phyloP scores from a whole-genome alignment of 2,797 vertebrate genomes.

The Parauchenoglanis punctatus region DNA sequence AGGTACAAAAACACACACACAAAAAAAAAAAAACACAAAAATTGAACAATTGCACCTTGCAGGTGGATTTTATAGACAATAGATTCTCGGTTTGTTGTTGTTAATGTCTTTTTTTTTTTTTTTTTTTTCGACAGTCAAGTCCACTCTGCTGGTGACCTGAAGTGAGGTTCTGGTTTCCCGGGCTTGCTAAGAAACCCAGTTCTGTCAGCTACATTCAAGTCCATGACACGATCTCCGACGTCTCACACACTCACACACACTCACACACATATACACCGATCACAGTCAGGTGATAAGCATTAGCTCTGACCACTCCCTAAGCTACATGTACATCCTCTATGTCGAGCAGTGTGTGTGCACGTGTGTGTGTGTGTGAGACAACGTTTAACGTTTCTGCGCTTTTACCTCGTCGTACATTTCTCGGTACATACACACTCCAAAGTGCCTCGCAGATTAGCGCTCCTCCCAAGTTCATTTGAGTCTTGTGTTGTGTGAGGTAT shows the following conservation, averaged over 20 bases:
- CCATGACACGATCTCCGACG: conserved; percentile 74
- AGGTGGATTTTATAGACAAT: conserved; percentile 69
- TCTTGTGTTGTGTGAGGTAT: conserved; percentile 84
- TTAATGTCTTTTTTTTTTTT: conserved; percentile 64
- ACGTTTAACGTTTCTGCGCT: conserved; percentile 65
- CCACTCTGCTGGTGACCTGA: conserved; percentile 83
- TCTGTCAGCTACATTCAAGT: conserved; percentile 85
- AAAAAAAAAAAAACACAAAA: conserved; percentile 64
- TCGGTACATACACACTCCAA: conserved; percentile 66
- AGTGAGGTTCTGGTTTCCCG: conserved; percentile 75
- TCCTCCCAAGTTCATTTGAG: conserved; percentile 75
- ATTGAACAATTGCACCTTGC: conserved; percentile 76
- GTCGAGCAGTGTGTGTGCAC: background rate
- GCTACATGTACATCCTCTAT: background rate
- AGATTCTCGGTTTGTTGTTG: conserved; percentile 73
- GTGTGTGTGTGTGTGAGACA: conserved; percentile 60
- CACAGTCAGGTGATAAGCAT: background rate
- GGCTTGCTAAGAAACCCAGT: conserved; percentile 72
- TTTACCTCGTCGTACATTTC: conserved; percentile 58
- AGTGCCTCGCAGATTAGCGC: conserved; percentile 69
- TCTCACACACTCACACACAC: conserved; percentile 54
- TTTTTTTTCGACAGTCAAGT: conserved; percentile 70
- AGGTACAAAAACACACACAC: conserved; percentile 40
- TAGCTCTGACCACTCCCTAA: conserved; percentile 10
- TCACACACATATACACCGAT: conserved; percentile 62